Base-by-base conservation (phyloP, 2,113 vertebrate species). In the Lanius ludovicianus region DNA sequence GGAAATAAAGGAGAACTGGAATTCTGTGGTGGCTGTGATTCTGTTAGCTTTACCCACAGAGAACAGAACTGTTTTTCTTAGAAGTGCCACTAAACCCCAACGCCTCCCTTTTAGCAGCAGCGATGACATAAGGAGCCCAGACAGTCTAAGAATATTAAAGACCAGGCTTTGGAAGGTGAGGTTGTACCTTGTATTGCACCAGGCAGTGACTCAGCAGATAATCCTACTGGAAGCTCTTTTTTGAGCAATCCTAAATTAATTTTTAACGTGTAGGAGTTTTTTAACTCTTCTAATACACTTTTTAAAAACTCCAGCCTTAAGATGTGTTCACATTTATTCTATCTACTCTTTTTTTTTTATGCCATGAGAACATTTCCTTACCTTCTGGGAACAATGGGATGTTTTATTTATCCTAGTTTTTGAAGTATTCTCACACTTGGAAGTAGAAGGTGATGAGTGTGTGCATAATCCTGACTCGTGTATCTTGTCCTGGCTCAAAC, bases 21-120 rank as follows among this genome's bases (percentile, higher is more conserved):
- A 31, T 56, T 49, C 50, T 0, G 0, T 13, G n/a, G 24, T 5
- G 5, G 31, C 44, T 57, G 2, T 15, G 33, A 5, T 52, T 22
- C 85, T 67, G 25, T 49, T 39, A n/a, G 39, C 39, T 78, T 59
- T 20, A 2, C 37, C 68, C 44, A 39, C 18, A 49, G 20, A 50
- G 1, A 73, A 49, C 4, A 37, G 1, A 81, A 21, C 44, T 39
- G 23, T 8, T 9, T 67, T 64, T 92, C 55, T 78, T 74, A 59
- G 30, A 53, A 63, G 37, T 16, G 47, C 20, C 30, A 18, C 35
- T 64, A 77, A 86, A 35, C 12, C n/a, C 24, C 1, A 11, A 17
- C 4, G 2, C 42, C 44, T 86, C 49, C 68, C 22, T 47, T 64
- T 18, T 7, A 42, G 41, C 25, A 55, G 41, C 2, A 33, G 35